phyloP scores from a whole-genome alignment of 2,113 vertebrate genomes.

The Phaetusa simplex region DNA sequence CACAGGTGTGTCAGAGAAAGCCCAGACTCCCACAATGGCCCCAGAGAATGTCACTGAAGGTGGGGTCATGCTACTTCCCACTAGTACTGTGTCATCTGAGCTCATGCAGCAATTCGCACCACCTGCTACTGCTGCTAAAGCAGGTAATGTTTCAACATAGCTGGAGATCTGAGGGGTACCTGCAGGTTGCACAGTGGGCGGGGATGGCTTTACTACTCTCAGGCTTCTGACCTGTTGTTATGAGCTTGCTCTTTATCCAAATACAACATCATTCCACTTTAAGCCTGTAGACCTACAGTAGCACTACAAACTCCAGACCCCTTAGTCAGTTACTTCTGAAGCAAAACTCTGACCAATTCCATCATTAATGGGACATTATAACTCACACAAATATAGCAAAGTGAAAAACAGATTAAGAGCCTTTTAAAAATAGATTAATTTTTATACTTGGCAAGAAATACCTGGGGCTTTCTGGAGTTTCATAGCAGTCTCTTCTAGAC shows the following conservation, averaged over 20 bases:
- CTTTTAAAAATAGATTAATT: neutral
- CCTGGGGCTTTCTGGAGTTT: neutral
- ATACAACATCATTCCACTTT: neutral
- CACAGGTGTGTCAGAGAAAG: neutral
- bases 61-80: neutral
- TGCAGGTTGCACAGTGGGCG: neutral
- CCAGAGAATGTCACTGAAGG: neutral
- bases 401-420: neutral
- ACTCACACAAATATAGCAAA: neutral
- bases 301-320: neutral
- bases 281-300: neutral
- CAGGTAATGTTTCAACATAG: conserved; percentile 68
- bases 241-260: neutral
- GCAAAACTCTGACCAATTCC: neutral
- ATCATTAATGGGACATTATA: neutral
- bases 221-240: neutral
- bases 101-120: neutral
- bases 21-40: neutral
- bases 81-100: neutral
- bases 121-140: neutral
- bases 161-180: neutral
- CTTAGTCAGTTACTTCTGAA: neutral
- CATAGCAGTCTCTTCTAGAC: neutral
- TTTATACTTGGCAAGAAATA: neutral
- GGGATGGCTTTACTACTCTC: neutral